Percentiles rank a stretch among this genome's conserved stretches.
Conservation (phyloP, 2,888 invertebrate species). For the Drosophila diplacantha region DNA sequence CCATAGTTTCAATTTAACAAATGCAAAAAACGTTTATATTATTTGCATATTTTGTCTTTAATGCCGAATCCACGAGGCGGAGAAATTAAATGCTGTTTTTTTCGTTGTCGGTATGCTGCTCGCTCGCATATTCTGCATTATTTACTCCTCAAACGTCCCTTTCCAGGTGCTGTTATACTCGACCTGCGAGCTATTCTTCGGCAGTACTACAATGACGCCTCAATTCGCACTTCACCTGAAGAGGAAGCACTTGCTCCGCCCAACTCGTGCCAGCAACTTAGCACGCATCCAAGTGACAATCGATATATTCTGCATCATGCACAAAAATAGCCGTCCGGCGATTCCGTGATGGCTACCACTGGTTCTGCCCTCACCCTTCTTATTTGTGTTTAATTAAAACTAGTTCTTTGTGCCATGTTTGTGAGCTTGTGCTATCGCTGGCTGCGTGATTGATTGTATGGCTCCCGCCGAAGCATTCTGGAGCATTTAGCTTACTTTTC, state of each 20-base stretch:
- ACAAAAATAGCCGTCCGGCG: conserved; percentile 19
- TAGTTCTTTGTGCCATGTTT: conserved; percentile 54
- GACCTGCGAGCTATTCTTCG: conserved; percentile 62
- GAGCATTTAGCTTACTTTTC: conserved; percentile 50
- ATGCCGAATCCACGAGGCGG: conserved; percentile 17
- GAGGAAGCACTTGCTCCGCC: conserved; percentile 28
- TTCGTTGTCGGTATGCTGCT: conserved; percentile 33
- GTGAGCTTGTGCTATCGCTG: conserved; percentile 20
- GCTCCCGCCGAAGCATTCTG: neutral
- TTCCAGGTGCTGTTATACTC: conserved; percentile 60
- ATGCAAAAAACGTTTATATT: too few relatives aligned
- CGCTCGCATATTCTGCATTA: conserved; percentile 47
- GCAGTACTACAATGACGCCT: conserved; percentile 63
- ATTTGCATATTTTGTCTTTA: neutral
- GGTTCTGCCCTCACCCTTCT: conserved; percentile 4
- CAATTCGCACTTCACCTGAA: conserved; percentile 72
- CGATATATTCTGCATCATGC: conserved; percentile 44
- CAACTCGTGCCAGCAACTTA: conserved; percentile 10
- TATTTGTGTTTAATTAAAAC: conserved; percentile 69
- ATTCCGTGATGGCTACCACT: neutral
- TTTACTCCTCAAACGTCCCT: conserved; percentile 1
- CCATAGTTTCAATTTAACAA: too few relatives aligned
- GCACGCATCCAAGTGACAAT: conserved; percentile 57
- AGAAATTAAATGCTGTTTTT: conserved; percentile 44
- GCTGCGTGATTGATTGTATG: conserved; percentile 22